phyloP scores from a whole-genome alignment of 2,888 invertebrate species.

The Apodemia zela region DNA sequence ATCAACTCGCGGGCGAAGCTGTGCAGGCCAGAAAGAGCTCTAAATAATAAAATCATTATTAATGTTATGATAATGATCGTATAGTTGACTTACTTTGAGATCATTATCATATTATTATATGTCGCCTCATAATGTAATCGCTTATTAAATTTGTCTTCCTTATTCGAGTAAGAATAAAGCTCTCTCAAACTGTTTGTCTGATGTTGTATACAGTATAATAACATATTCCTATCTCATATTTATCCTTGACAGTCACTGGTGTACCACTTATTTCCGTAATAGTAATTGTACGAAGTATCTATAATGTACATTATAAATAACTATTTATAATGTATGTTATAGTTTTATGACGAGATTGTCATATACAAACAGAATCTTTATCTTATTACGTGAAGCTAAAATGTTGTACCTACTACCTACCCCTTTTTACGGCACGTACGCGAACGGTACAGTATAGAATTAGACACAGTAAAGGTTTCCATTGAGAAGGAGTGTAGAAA shows the following conservation, averaged over 20 bases:
- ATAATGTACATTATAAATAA: not conserved
- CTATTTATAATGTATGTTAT: not conserved
- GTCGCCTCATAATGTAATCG: no score
- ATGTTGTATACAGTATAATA: not conserved
- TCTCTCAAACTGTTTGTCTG: not conserved
- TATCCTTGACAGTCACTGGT: slow-evolving; percentile 35
- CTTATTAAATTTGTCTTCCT: not conserved
- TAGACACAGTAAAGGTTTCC: no score
- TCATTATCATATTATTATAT: no score
- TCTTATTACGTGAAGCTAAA: not conserved
- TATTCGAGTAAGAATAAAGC: not conserved
- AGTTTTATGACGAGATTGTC: not conserved
- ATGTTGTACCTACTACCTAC: no score
- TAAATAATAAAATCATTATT: no score
- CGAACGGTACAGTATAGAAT: no score
- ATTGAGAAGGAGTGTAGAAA: no score
- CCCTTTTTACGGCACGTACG: no score
- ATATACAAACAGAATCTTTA: not conserved
- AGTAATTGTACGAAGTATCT: slow-evolving; percentile 4
- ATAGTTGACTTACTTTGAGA: no score
- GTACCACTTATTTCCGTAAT: slow-evolving; percentile 36
- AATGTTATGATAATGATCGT: no score
- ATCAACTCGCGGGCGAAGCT: no score
- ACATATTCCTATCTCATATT: slow-evolving; percentile 11
- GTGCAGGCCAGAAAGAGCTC: no score